Base-by-base conservation (phyloP, 2,797 vertebrate species). In the Parauchenoglanis ngamensis region DNA sequence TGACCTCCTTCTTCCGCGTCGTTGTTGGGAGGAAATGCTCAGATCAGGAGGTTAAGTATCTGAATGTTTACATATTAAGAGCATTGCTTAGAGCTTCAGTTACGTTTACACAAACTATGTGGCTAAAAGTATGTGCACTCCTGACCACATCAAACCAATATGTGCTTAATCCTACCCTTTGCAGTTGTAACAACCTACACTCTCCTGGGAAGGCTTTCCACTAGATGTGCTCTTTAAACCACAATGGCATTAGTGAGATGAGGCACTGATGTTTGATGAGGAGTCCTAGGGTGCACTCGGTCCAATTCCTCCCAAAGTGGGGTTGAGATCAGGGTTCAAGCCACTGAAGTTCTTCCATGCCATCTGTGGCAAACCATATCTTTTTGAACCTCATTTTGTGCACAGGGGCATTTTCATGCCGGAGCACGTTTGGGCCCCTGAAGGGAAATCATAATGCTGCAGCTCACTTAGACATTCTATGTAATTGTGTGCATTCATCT, bases 11-110 rank as follows among this genome's bases (percentile, higher is more conserved):
- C 85, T 97, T 98, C 87, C 95, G 93, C 88, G 83, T 91, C 52
- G 91, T 94, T 0, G 96, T 97, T 90, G 96, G 96, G 40, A 96
- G 88, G 93, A 94, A 95, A 86, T 83, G 93, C 83, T 90, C 96
- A 1, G 95, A 97, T 81, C 95, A 97, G 90, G 96, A 97, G 97
- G 98, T 97, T 92, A n/a, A 90, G 90, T 84, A 25, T 6, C 17
- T 12, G 13, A 54, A 15, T 61, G 28, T 17, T 61, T 31, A 23
- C 8, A 59, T 78, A 59, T 31, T 67, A 54, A 70, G 5, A 13
- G 12, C 28, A 40, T 7, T 46, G 59, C 23, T 17, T n/a, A 19
- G 23, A 10, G 12, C 17, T 56, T 54, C n/a, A 28, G 28, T n/a
- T 52, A 25, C 4, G 46, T 61, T 81, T 61, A 40, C 10, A 25